These are phyloP conservation scores for Heliothis virescens DNA, from an alignment of 1,140 invertebrate genomes.

Conservation along the genomic window DNA sequence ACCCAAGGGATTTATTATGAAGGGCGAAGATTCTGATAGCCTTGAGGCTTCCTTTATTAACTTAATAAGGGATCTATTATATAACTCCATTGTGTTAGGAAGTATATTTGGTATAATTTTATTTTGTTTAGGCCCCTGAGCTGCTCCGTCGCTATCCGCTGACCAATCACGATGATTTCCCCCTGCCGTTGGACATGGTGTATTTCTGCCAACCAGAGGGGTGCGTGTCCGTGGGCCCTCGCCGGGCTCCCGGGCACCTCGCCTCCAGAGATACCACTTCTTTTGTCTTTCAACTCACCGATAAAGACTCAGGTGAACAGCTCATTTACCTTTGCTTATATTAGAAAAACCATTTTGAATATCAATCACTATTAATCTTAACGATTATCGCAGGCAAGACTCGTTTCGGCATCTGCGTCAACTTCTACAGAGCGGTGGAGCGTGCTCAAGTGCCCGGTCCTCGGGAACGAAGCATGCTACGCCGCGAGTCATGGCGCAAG, in stretches of 20 bases:
- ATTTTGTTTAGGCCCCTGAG: slow-evolving; percentile 90
- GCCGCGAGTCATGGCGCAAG: slow-evolving; percentile 95
- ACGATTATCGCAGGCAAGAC: slow-evolving; percentile 88
- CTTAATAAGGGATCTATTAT: neutral
- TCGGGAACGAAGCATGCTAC: slow-evolving; percentile 88
- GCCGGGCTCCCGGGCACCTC: slow-evolving; percentile 89
- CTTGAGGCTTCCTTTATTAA: neutral
- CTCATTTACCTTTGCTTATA: neutral
- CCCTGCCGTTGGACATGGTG: slow-evolving; percentile 98
- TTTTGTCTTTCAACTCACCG: slow-evolving; percentile 99
- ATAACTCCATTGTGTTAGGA: neutral
- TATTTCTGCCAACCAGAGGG: slow-evolving; percentile 99
- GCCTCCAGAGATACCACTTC: slow-evolving; percentile 94
- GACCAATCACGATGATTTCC: slow-evolving; percentile 99
- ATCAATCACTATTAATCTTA: neutral
- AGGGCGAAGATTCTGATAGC: neutral
- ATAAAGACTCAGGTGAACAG: slow-evolving; percentile 98
- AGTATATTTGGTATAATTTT: neutral
- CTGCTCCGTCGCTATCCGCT: slow-evolving; percentile 98
- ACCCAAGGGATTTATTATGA: neutral
- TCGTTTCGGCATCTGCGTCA: slow-evolving; percentile 98
- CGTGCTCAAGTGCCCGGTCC: slow-evolving; percentile 82
- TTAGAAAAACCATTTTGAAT: neutral
- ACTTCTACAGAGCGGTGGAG: slow-evolving; percentile 98
- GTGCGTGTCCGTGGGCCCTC: slow-evolving; percentile 95